phyloP scores from a whole-genome alignment of 2,888 invertebrate species.

The Dyspetes luteomarginatus region DNA sequence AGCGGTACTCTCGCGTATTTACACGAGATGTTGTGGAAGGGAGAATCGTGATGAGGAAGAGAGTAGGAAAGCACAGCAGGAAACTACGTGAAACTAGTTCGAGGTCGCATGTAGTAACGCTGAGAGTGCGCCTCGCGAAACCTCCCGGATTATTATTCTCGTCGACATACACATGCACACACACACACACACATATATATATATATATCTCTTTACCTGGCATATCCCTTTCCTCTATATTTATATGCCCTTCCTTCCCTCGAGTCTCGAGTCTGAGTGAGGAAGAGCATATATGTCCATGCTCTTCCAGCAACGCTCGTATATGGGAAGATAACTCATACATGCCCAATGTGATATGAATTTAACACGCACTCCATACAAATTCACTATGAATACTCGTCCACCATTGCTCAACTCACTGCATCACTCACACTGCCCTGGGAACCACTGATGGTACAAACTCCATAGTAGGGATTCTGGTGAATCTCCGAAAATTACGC shows the following conservation, averaged over 20 bases:
- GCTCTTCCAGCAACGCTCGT: constrained; percentile 9
- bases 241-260: constrained; percentile 9
- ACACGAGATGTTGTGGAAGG: constrained; percentile 3
- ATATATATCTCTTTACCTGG: constrained; percentile 15
- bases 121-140: constrained; percentile 44
- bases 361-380: constrained; percentile 53
- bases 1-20: constrained; percentile 38
- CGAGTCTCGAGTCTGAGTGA: neutral
- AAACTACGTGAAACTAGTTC: constrained; percentile 54
- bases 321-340: constrained; percentile 36
- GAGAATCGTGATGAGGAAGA: constrained; percentile 8
- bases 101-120: constrained; percentile 47
- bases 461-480: constrained; percentile 30
- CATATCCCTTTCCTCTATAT: constrained; percentile 44
- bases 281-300: constrained; percentile 15
- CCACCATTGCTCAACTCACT: constrained; percentile 53
- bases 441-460: constrained; percentile 9
- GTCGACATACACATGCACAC: constrained; percentile 20
- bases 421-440: constrained; percentile 10
- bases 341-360: constrained; percentile 47
- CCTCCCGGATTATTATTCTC: constrained; percentile 58
- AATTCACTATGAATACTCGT: constrained; percentile 50
- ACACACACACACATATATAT: neutral
- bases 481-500: constrained; percentile 60
- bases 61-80: neutral